Evolutionary conservation across 2,797 vertebrate genomes (phyloP).

Genomic region (Novumbra hubbsi): DNA sequence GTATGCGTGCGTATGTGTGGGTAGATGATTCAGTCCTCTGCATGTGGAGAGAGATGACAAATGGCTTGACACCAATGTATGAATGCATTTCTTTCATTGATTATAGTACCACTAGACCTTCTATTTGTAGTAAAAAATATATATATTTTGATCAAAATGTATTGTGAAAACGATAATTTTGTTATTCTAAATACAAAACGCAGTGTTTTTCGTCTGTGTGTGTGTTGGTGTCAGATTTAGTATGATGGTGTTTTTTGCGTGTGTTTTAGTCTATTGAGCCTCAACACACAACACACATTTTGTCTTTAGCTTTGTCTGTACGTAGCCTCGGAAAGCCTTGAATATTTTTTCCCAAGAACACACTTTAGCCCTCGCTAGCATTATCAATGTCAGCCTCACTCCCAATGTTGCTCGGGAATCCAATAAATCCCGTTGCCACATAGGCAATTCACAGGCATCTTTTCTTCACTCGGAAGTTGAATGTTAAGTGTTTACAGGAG

Average conservation of each 20-base stretch:
- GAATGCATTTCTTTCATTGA: background rate
- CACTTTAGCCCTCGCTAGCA: background rate
- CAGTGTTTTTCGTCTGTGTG: background rate
- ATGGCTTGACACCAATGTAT: background rate
- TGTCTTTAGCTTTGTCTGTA: background rate
- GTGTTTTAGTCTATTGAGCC: background rate
- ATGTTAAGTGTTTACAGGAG: too few species aligned
- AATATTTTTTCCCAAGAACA: background rate
- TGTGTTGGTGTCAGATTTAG: background rate
- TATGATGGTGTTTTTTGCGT: too few species aligned
- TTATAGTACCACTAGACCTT: background rate
- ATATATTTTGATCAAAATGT: too few species aligned
- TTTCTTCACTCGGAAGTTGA: background rate
- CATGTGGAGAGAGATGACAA: conserved; percentile 7
- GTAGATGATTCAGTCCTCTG: conserved; percentile 26
- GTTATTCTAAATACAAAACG: too few species aligned
- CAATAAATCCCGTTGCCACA: background rate
- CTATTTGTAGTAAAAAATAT: background rate
- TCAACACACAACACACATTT: background rate
- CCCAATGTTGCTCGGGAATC: background rate
- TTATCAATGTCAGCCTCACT: background rate
- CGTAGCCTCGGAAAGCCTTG: background rate
- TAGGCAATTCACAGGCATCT: background rate
- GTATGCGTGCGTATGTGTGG: conserved; percentile 33
- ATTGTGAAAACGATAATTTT: background rate